Conservation (phyloP, 2,113 vertebrate species). For the Heloderma charlesbogerti region DNA sequence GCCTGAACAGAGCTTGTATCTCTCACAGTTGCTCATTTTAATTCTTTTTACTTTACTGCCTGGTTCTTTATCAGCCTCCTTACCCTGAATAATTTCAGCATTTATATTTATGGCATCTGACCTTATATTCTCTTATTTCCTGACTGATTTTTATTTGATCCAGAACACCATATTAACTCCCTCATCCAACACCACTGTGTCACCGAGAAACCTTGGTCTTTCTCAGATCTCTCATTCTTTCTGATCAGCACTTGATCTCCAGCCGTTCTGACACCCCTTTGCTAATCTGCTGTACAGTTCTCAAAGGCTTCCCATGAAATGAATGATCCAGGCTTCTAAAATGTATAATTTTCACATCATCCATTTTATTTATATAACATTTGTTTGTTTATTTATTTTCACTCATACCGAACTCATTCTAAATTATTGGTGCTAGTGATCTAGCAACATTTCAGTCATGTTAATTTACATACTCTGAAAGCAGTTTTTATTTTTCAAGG, state of each 20-base stretch:
- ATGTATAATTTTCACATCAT: neutral
- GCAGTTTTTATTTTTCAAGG: neutral
- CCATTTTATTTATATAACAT: neutral
- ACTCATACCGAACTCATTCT: neutral
- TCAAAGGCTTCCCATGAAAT: neutral
- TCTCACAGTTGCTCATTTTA: neutral
- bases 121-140: neutral
- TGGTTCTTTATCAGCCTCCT: neutral
- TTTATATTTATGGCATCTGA: neutral
- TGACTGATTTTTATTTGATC: neutral
- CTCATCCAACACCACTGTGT: neutral
- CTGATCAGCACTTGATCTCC: neutral
- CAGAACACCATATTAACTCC: neutral
- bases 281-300: neutral
- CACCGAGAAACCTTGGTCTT: neutral
- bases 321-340: neutral
- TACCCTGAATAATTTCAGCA: neutral
- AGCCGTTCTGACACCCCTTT: neutral
- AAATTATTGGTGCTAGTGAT: neutral
- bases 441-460: neutral
- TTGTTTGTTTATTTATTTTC: neutral
- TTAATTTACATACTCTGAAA: neutral
- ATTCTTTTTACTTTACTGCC: neutral
- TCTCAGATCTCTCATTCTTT: slow-evolving; percentile 5
- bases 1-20: neutral